A percentile compares a stretch with the other conserved stretches of the same genome.
These are phyloP conservation scores for Emydura subglobosa DNA, from an alignment of 2,113 vertebrate genomes.

Conservation along the genomic window DNA sequence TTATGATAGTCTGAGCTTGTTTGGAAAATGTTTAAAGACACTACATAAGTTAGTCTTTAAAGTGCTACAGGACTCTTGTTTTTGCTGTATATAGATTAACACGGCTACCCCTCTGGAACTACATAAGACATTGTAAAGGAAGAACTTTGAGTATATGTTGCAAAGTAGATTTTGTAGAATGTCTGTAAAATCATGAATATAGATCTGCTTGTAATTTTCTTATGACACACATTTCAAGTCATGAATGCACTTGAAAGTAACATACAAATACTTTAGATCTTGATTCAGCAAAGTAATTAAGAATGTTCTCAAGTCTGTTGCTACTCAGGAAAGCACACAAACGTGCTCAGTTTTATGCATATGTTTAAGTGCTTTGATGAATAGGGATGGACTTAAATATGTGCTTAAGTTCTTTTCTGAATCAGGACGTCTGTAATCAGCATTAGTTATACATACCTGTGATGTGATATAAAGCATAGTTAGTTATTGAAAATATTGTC, in stretches of 20 bases:
- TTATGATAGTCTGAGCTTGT: background rate
- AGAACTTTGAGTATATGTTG: background rate
- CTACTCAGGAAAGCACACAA: background rate
- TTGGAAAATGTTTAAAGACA: background rate
- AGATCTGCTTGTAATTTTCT: background rate
- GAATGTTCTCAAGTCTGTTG: background rate
- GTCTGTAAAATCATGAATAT: background rate
- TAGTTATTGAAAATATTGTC: background rate
- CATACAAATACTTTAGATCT: background rate
- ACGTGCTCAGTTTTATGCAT: background rate
- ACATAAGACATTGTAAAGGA: background rate
- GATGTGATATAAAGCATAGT: background rate
- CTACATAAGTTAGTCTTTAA: background rate
- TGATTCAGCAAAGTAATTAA: background rate
- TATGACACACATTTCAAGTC: background rate
- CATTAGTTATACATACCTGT: background rate
- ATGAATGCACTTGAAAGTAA: background rate
- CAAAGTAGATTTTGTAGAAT: background rate
- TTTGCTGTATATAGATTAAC: too few species aligned
- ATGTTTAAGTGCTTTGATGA: background rate
- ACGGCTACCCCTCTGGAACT: background rate
- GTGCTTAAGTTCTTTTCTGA: background rate
- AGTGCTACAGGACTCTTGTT: too few species aligned
- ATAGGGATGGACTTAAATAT: background rate
- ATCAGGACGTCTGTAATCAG: background rate